Base-by-base conservation (phyloP, 1,140 invertebrate species). In the Drosophila cardini region DNA sequence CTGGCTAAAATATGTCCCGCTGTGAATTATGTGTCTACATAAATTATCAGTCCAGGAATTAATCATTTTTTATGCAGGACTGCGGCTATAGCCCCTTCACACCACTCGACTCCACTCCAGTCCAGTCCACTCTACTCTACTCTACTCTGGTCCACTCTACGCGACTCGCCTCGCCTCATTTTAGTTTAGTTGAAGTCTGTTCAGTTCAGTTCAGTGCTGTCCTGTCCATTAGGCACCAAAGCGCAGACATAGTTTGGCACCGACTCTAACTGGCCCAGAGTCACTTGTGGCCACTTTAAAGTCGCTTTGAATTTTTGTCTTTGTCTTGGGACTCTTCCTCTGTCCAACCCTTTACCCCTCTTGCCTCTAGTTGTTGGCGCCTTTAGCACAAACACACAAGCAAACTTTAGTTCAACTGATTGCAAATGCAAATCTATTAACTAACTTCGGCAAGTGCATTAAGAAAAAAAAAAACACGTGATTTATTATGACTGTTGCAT, bases 11-110 rank as follows among this genome's bases (percentile, higher is more conserved):
- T 82, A 82, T 87, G 84, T 87, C 84, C 84, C 85, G 84, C 84
- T 87, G 84, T 87, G 84, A 87, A 87, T 87, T 87, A 87, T 87
- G 84, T 87, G 84, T 89, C 84, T 87, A 89, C 84, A 87, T 87
- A 87, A 87, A 89, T 87, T 87, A 87, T 86, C 85, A 67, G 80
- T 62, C 80, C 72, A 87, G 84, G 85, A 87, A 87, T 87, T 87
- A 87, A 87, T 87, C 84, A 87, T 87, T 89, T 87, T 89, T 87
- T 87, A 80, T 87, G 83, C 83, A 87, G 83, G 83, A 83, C 79
- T 73, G 57, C 40, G 38, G 13, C 70, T 36, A n/a, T 13, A 30
- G 60, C 45, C 50, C 6, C 13, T 21, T 15, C 40, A 34, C 40
- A 45, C 56, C 36, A 21, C 13, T 40, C 50, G 16, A 16, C 32